Evolutionary conservation across 1,140 invertebrate species (phyloP).

Genomic region (Diorhabda elongata): DNA sequence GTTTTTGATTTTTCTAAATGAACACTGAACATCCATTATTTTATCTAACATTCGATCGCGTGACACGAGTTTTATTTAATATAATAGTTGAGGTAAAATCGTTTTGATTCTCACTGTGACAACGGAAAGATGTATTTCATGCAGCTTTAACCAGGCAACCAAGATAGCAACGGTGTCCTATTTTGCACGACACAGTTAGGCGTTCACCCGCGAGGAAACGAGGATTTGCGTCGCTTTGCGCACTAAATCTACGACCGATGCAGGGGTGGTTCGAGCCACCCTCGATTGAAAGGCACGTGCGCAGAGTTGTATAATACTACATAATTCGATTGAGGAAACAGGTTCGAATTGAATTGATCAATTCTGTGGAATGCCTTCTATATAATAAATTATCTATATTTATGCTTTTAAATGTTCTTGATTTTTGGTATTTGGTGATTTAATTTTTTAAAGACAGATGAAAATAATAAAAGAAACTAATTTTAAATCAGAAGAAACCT

Average conservation of each 20-base stretch:
- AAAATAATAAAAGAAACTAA: neutral
- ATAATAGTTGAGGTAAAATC: too few species aligned
- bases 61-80: neutral
- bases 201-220: slow-evolving; percentile 26
- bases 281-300: slow-evolving; percentile 9
- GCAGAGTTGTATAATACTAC: neutral
- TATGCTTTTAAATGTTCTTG: neutral
- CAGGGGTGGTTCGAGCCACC: slow-evolving; percentile 8
- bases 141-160: slow-evolving; percentile 27
- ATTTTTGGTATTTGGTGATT: neutral
- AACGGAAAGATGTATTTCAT: neutral
- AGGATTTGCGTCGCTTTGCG: slow-evolving; percentile 17
- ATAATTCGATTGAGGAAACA: neutral
- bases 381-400: neutral
- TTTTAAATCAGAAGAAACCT: neutral
- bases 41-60: neutral
- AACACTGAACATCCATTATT: neutral
- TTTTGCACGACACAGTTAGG: slow-evolving; percentile 28
- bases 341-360: neutral
- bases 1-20: neutral
- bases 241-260: slow-evolving; percentile 4
- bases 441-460: neutral
- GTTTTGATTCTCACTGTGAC: too few species aligned
- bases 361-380: neutral
- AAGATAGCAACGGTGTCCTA: slow-evolving; percentile 31